These are phyloP conservation scores for Menidia beryllina DNA, from an alignment of 2,113 vertebrate species.

Conservation along the genomic window DNA sequence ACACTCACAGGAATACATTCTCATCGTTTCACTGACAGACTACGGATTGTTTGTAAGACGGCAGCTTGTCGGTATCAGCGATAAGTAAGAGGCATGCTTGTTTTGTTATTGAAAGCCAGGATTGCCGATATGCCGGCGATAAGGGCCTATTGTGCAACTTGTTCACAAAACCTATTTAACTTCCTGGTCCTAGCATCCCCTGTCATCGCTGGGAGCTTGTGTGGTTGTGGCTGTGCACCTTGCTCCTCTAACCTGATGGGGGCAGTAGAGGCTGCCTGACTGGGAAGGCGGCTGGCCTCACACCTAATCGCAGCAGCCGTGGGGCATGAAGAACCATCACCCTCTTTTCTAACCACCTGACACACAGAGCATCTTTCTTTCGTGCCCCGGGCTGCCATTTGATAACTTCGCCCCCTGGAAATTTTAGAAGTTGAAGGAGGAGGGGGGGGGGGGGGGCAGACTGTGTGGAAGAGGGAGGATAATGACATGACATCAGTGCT, in stretches of 20 bases:
- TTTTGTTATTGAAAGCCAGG: conserved; percentile 38
- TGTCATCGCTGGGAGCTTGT: conserved; percentile 49
- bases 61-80: conserved; percentile 22
- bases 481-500: conserved; percentile 77
- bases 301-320: conserved; percentile 40
- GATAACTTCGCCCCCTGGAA: conserved; percentile 64
- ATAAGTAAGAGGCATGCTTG: conserved; percentile 32
- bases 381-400: conserved; percentile 61
- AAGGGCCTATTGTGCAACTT: conserved; percentile 39
- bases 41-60: conserved; percentile 36
- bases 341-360: conserved; percentile 52
- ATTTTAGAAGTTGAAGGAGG: conserved; percentile 40
- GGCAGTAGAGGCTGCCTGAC: conserved; percentile 75
- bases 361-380: conserved; percentile 68
- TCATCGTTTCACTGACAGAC: conserved; percentile 46
- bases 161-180: conserved; percentile 23
- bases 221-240: conserved; percentile 42
- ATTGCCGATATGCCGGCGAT: conserved; percentile 9
- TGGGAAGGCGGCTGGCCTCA: conserved; percentile 6
- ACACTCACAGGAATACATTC: conserved; percentile 59
- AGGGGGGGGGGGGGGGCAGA: conserved; percentile 5
- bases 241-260: conserved; percentile 63
- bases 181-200: conserved; percentile 63
- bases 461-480: conserved; percentile 43
- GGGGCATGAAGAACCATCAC: conserved; percentile 41